Base-by-base conservation (phyloP, 2,113 vertebrate genomes). In the Theropithecus gelada region DNA sequence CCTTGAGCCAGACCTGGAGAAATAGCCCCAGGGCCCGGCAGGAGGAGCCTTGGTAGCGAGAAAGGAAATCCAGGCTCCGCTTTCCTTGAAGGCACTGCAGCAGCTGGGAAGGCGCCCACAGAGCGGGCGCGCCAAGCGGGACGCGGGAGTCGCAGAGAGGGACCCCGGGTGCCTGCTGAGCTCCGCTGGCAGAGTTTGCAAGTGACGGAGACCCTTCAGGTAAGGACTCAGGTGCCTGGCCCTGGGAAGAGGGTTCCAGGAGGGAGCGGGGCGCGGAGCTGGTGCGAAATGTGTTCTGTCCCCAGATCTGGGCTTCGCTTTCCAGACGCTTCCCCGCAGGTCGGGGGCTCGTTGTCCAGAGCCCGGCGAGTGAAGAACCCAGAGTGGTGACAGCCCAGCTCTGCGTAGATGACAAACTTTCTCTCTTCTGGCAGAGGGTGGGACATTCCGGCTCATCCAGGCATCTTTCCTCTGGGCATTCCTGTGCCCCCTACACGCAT, bases 371-470 rank as follows among this genome's bases (percentile, higher is more conserved):
- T 38, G 2, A 40, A 4, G 66, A 20, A 55, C 75, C 48, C 76
- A 0, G 13, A 85, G 95, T 10, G 43, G 78, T 50, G 92, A 88
- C 92, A 72, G 35, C 43, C 68, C 2, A 9, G 89, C 90, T 79
- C 68, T 4, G 68, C 93, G 90, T 17, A 59, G 25, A 82, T 94
- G 97, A 96, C 97, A 97, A 98, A 98, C 94, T 98, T 98, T 97
- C 90, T 84, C 48, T 95, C 20, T 83, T 90, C 18, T 4, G 70
- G 89, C 78, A 10, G 45, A 70, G 73, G 52, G 50, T 32, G 80
- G 68, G 87, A 45, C 61, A 6, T 50, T 43, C 40, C 1, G 30
- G 80, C 84, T 87, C 76, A 27, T 18, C 27, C 57, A 8, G 50
- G 70, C 10, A 10, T 75, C 50, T 66, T 72, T 87, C 57, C 59